Base-by-base conservation (phyloP, 1,140 invertebrate genomes). In the Drosophila willistoni region DNA sequence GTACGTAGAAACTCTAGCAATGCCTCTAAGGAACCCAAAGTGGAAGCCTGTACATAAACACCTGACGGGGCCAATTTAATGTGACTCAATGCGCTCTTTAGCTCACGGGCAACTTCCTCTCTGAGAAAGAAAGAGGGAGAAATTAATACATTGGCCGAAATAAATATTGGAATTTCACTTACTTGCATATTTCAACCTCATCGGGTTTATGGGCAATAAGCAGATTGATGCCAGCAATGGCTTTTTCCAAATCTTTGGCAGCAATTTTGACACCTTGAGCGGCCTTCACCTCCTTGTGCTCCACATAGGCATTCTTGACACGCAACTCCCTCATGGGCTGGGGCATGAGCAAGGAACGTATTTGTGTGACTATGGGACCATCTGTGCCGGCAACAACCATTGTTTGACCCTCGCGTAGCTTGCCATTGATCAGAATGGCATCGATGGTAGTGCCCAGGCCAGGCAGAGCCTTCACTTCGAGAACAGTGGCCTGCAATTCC, bases 261-360 rank as follows among this genome's bases (percentile, higher is more conserved):
- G 98, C 98, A 70, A 99, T 98, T 94, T 99, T 99, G 0, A 99
- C 98, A 73, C 99, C 99, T 91, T 99, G 98, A 0, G 99, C 98
- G 3, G 97, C 99, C 86, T 96, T 95, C 0, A 99, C 95, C 93
- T 98, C 97, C 92, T 98, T 99, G 93, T 98, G 95, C 92, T 99
- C 98, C 54, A 98, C 95, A 92, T 99, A 99, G 10, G 97, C 97
- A 91, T 97, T 99, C 96, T 99, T 99, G 1, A 99, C 98, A 81
- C 98, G 94, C n/a, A 99, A 93, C 92, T 99, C 99, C 92, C 97
- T 98, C 94, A 99, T 95, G 0, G 99, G 98, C 92, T 99, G 97
- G 2, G 99, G 99, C 96, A 99, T 99, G 3, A 99, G 94, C 1
- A 99, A 93, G 5, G 98, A 99, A 56, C 98, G 94, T 73, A 99